phyloP scores from a whole-genome alignment of 2,888 invertebrate genomes.

The Drosophila hawaiiensis region DNA sequence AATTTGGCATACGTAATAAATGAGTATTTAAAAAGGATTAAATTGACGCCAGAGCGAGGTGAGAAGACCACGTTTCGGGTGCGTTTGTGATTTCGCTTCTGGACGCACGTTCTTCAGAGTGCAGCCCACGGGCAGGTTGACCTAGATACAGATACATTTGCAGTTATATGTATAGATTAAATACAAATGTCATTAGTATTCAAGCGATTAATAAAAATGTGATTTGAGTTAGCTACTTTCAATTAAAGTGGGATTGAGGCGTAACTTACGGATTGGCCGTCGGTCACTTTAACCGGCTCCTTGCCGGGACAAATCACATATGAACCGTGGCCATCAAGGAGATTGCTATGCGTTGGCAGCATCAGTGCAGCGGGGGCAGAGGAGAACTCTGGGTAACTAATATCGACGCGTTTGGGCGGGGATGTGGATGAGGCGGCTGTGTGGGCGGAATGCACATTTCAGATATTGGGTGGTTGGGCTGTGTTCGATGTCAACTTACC shows the following conservation, averaged over 20 bases:
- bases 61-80: constrained; percentile 66
- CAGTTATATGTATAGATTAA: constrained; percentile 15
- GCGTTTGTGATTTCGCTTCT: constrained; percentile 47
- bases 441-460: background rate
- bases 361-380: constrained; percentile 31
- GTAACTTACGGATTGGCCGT: constrained; percentile 84
- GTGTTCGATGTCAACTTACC: constrained; percentile 83
- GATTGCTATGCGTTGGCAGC: constrained; percentile 37
- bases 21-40: constrained; percentile 42
- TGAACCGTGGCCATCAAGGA: constrained; percentile 77
- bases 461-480: background rate
- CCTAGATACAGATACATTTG: constrained; percentile 58
- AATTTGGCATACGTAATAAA: constrained; percentile 17
- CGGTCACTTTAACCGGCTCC: constrained; percentile 82
- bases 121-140: constrained; percentile 83
- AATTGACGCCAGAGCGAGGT: constrained; percentile 67
- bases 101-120: constrained; percentile 83
- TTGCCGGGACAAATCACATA: constrained; percentile 84
- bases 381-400: constrained; percentile 22
- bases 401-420: constrained; percentile 9
- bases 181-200: background rate
- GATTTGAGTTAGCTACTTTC: background rate
- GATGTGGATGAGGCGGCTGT: constrained; percentile 39
- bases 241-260: background rate
- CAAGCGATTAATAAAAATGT: background rate